These are phyloP conservation scores for Microtus richardsoni DNA, from an alignment of 2,113 vertebrate species.

Conservation along the genomic window DNA sequence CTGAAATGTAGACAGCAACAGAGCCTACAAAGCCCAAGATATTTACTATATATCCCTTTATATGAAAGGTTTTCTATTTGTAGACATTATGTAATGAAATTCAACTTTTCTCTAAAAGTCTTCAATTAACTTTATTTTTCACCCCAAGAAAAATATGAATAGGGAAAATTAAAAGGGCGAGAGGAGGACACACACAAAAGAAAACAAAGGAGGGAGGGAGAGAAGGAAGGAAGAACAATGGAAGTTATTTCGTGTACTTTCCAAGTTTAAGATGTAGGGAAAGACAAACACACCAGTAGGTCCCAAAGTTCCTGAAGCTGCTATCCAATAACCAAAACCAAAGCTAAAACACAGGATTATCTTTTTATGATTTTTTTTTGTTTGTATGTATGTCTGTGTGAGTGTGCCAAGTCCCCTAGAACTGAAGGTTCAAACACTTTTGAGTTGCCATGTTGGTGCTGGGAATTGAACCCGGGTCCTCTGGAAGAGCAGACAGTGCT, in stretches of 20 bases:
- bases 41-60: not conserved
- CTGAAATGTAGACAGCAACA: not conserved
- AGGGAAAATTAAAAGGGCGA: not conserved
- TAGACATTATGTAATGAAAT: not conserved
- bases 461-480: not conserved
- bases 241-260: not conserved
- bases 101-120: not conserved
- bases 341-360: not conserved
- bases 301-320: not conserved
- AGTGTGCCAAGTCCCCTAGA: not conserved
- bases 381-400: not conserved
- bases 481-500: not conserved
- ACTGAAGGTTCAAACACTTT: not conserved
- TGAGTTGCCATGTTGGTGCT: not conserved
- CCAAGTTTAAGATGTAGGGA: not conserved
- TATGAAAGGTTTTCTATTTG: conserved; percentile 16
- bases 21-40: not conserved
- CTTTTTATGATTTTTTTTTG: not conserved
- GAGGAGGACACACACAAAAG: not conserved
- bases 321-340: not conserved
- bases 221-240: not conserved
- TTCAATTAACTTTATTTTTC: not conserved
- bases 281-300: not conserved
- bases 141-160: not conserved
- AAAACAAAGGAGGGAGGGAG: not conserved